These are phyloP conservation scores for Gobio occitaniae DNA, from an alignment of 2,797 vertebrate genomes.

Conservation along the genomic window DNA sequence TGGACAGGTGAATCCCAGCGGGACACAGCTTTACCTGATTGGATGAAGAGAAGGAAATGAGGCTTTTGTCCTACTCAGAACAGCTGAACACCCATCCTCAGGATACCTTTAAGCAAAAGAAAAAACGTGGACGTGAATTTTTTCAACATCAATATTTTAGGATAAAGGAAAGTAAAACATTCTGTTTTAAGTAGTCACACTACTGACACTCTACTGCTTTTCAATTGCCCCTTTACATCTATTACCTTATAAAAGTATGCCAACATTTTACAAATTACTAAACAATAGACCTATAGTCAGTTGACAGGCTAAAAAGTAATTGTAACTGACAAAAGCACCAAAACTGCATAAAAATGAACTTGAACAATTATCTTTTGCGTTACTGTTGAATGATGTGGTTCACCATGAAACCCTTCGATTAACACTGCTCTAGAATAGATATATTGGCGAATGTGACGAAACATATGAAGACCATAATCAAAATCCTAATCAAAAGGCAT, in stretches of 20 bases:
- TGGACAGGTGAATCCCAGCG: slow-evolving; percentile 30
- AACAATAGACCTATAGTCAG: neutral
- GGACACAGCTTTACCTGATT: slow-evolving; percentile 53
- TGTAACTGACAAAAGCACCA: neutral
- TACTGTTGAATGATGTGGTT: neutral
- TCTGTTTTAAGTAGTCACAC: neutral
- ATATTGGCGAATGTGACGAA: neutral
- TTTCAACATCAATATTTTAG: neutral
- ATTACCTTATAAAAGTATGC: neutral
- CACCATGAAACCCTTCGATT: neutral
- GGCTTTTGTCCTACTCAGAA: slow-evolving; percentile 28
- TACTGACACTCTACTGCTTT: neutral
- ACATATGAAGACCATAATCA: neutral
- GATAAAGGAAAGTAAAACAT: neutral
- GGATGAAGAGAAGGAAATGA: slow-evolving; percentile 41
- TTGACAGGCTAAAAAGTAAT: neutral
- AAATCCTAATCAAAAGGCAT: neutral
- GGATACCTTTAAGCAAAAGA: neutral
- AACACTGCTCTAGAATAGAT: neutral
- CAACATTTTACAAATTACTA: too few species aligned
- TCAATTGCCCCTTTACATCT: neutral
- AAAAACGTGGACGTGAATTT: too few species aligned
- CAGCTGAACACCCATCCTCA: neutral
- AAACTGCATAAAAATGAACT: neutral
- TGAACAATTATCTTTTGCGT: neutral